Conservation (phyloP, 2,797 vertebrate species). For the Ceyx erithaca region DNA sequence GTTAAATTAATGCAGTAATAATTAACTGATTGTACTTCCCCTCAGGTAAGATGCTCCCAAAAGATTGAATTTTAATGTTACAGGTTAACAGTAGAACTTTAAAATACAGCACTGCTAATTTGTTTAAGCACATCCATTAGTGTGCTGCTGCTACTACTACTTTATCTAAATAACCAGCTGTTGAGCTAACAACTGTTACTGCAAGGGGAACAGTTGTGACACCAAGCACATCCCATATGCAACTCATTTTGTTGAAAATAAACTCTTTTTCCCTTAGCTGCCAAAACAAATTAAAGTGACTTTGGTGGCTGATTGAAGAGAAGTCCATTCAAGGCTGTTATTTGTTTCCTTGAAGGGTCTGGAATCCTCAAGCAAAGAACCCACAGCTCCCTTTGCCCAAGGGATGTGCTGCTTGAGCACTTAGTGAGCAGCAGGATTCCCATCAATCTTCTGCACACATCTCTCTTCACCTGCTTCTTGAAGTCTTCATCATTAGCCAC, state of each 20-base stretch:
- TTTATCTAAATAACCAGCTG: neutral
- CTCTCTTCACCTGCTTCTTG: neutral
- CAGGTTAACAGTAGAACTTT: neutral
- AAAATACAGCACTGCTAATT: neutral
- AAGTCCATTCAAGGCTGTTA: neutral
- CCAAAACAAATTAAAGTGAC: slow-evolving; percentile 12
- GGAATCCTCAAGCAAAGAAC: neutral
- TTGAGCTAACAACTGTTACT: neutral
- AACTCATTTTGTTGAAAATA: slow-evolving; percentile 2
- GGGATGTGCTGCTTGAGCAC: neutral
- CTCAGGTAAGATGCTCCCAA: neutral
- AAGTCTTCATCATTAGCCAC: neutral
- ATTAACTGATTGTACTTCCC: neutral
- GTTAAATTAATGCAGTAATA: neutral
- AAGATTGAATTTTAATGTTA: neutral
- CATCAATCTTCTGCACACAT: neutral
- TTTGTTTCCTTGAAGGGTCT: neutral
- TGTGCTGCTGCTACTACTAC: neutral
- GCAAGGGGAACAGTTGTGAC: slow-evolving; percentile 4
- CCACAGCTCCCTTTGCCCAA: neutral
- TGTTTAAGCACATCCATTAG: neutral
- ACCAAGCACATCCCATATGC: neutral
- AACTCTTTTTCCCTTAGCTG: slow-evolving; percentile 38
- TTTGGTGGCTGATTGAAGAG: slow-evolving; percentile 8
- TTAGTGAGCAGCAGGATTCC: neutral